These are phyloP conservation scores for Aproaerema taeniolella DNA, from an alignment of 2,888 invertebrate genomes.

Conservation along the genomic window DNA sequence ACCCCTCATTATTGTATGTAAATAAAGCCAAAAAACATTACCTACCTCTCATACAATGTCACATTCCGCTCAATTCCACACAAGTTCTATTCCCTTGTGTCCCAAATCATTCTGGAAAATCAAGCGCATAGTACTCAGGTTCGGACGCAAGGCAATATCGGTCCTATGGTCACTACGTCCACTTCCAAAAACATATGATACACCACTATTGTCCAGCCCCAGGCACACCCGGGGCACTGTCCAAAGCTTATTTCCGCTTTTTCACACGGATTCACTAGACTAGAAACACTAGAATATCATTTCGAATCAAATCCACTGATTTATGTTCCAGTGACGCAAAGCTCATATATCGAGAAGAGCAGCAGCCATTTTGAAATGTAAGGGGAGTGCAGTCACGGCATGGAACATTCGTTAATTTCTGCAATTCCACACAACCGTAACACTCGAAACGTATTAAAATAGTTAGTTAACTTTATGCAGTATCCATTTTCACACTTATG, in stretches of 20 bases:
- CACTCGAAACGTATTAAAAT: constrained; percentile 42
- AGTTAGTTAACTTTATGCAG: constrained; percentile 57
- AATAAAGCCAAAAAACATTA: constrained; percentile 60
- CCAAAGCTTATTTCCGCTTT: constrained; percentile 50
- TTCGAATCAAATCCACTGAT: constrained; percentile 65
- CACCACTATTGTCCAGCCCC: constrained; percentile 60
- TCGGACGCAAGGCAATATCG: constrained; percentile 73
- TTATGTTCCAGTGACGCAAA: constrained; percentile 79
- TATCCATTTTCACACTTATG: constrained; percentile 65
- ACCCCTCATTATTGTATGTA: constrained; percentile 38
- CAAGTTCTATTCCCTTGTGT: constrained; percentile 64
- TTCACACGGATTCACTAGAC: constrained; percentile 58
- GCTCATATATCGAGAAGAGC: constrained; percentile 77
- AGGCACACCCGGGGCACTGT: constrained; percentile 47
- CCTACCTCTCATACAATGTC: constrained; percentile 76
- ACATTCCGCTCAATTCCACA: constrained; percentile 76
- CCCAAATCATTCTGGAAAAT: constrained; percentile 70
- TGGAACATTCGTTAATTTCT: constrained; percentile 72
- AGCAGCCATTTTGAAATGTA: constrained; percentile 80
- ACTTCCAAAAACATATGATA: constrained; percentile 76
- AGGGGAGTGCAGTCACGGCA: constrained; percentile 77
- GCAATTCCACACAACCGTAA: constrained; percentile 46
- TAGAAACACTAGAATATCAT: constrained; percentile 56
- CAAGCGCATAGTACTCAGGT: constrained; percentile 70
- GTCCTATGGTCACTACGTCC: constrained; percentile 70